Base-by-base conservation (phyloP, 2,797 vertebrate species). In the Tadarida brasiliensis region DNA sequence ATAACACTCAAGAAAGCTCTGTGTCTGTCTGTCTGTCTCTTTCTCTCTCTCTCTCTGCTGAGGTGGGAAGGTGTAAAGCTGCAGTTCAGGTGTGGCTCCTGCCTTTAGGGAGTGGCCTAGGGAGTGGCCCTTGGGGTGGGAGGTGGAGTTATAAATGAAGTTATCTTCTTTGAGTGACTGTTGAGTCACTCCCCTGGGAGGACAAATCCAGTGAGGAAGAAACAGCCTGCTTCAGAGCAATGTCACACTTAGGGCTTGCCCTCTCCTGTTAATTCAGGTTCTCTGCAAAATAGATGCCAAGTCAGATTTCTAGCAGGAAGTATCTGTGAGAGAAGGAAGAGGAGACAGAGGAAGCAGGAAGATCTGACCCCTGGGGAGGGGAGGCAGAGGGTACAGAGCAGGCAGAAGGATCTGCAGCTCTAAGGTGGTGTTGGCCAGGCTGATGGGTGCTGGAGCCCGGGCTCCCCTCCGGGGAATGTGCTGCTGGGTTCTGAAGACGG, bases 111-210 rank as follows among this genome's bases (percentile, higher is more conserved):
- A 82, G 83, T 19, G 49, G 47, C 6, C 3, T 12, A 39, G 65
- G 86, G 73, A 49, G 70, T 47, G 39, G 81, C 83, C n/a, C 12
- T 85, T 22, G 4, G 71, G 51, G 51, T 19, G 2, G 47, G 89
- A 67, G 20, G n/a, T 19, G 30, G 47, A 59, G n/a, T 82, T 49
- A 28, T 33, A 80, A 54, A 87, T 33, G 56, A 54, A 81, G 63
- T 87, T 5, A 91, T 47, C 80, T 12, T 67, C 87, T 57, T 67
- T 11, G 47, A 90, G 49, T 67, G 91, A 73, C 61, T 57, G 82
- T 24, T 54, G 30, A 56, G 20, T 49, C 11, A 5, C 22, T 73
- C 71, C 4, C 24, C 16, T 24, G 5, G 15, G 8, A 86, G 63
- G 35, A n/a, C 82, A 22, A 26, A 1, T 26, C 11, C 22, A 35